Evolutionary conservation across 64 coral and sea anemone species (phyloP).

Genomic region (Catalaphyllia jardinei): DNA sequence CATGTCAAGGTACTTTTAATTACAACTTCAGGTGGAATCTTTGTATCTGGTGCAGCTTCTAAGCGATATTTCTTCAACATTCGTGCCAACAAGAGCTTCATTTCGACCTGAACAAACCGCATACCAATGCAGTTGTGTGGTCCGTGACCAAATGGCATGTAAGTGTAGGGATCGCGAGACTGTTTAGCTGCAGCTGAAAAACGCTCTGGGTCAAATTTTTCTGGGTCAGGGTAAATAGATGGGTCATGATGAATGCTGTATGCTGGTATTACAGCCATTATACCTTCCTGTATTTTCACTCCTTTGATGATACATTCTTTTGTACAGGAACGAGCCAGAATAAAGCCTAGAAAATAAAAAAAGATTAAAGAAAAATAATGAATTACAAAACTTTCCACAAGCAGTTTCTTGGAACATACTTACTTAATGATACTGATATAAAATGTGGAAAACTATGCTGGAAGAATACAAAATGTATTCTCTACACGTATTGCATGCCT

Average conservation of each 20-base stretch:
- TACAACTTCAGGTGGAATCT: constrained; percentile 17
- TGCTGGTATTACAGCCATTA: neutral
- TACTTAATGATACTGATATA: too few species aligned
- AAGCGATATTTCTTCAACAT: constrained; percentile 36
- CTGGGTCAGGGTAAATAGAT: constrained; percentile 23
- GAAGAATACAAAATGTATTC: too few species aligned
- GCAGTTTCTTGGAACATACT: too few species aligned
- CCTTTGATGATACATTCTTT: constrained; percentile 35
- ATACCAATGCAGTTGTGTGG: constrained; percentile 59
- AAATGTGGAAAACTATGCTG: too few species aligned
- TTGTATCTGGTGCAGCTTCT: constrained; percentile 5
- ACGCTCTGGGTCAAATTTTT: constrained; percentile 42
- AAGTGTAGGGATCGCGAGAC: constrained; percentile 25
- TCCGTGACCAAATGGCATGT: constrained; percentile 51
- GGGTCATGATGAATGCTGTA: constrained; percentile 52
- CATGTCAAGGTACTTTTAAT: neutral
- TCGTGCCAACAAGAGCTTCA: constrained; percentile 47
- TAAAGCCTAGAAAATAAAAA: neutral
- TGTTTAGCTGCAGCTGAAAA: constrained; percentile 20
- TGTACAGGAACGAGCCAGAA: constrained; percentile 15
- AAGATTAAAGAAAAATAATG: neutral
- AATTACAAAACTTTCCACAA: neutral
- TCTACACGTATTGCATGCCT: too few species aligned
- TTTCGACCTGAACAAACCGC: constrained; percentile 49
- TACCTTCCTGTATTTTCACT: constrained; percentile 6